Base-by-base conservation (phyloP, 2,797 vertebrate species). In the Danio albolineatus region DNA sequence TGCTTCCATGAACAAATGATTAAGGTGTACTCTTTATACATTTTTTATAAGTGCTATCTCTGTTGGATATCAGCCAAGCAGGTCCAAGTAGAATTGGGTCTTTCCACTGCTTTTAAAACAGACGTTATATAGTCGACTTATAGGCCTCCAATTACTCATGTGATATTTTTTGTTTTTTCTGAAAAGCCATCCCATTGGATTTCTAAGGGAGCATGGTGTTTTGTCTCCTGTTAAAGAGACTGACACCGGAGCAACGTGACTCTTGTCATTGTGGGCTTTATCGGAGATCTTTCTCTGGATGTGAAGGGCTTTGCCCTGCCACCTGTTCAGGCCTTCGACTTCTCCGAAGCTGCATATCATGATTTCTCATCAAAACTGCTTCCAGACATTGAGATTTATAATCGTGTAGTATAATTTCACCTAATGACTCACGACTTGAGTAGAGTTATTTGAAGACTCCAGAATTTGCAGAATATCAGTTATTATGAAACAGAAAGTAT, bases 1-100 rank as follows among this genome's bases (percentile, higher is more conserved):
- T 90, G 88, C 78, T 88, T 89, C 73, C 56, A 84, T 86, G 85
- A 90, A 86, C 81, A 90, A 90, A 88, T 94, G 91, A 93, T 93
- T 92, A 92, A 89, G 86, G 84, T 91, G 80, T 86, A 91, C 67
- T 79, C 84, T 88, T 90, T 62, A 88, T 95, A 93, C 89, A 91
- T 93, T 92, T 92, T 92, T 93, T 89, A 90, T 89, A 90, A 80
- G 82, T 89, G 89, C 84, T 84, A 93, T 92, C 91, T 93, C 48
- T 49, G 80, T 89, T 92, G 90, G 86, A 86, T 84, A 89, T 90
- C 89, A 92, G 90, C 89, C 92, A 93, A 69, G 56, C 73, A 83
- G 80, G 67, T 88, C 83, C 73, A 86, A 83, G 79, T 66, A 85
- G 83, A 91, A 90, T 84, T 82, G 84, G 81, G 79, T 87, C 83